Conservation (phyloP, 1,140 invertebrate species). For the Condylostylus longicornis region DNA sequence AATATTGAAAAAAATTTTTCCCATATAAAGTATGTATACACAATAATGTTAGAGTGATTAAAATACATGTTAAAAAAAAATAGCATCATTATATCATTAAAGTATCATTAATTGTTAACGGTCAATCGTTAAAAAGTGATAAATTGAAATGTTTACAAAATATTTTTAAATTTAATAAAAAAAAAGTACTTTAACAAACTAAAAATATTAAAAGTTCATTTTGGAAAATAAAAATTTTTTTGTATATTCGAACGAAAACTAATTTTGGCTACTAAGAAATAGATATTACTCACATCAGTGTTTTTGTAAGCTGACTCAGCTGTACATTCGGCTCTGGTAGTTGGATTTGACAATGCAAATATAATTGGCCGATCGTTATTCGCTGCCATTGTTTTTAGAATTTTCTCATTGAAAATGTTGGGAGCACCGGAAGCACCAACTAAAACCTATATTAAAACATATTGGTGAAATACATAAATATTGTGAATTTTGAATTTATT, state of each 20-base stretch:
- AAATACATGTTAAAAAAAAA: slow-evolving; percentile 1
- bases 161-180: no score
- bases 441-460: slow-evolving; percentile 16
- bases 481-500: background rate
- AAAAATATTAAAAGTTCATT: slow-evolving; percentile 6
- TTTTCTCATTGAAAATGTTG: slow-evolving; percentile 74
- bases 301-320: slow-evolving; percentile 77
- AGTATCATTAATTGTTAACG: no score
- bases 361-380: slow-evolving; percentile 80
- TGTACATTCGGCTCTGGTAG: slow-evolving; percentile 90
- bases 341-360: slow-evolving; percentile 93
- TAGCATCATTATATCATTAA: no score
- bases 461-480: slow-evolving; percentile 7
- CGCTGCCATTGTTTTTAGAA: slow-evolving; percentile 71
- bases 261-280: no score
- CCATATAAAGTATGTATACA: background rate
- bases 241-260: background rate
- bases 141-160: no score
- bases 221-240: slow-evolving; percentile 2
- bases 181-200: slow-evolving; percentile 3
- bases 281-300: slow-evolving; percentile 51
- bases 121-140: no score
- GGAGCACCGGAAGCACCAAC: slow-evolving; percentile 71
- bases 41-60: no score
- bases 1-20: no score